phyloP scores from a whole-genome alignment of 2,888 invertebrate genomes.

The Panopea generosa region DNA sequence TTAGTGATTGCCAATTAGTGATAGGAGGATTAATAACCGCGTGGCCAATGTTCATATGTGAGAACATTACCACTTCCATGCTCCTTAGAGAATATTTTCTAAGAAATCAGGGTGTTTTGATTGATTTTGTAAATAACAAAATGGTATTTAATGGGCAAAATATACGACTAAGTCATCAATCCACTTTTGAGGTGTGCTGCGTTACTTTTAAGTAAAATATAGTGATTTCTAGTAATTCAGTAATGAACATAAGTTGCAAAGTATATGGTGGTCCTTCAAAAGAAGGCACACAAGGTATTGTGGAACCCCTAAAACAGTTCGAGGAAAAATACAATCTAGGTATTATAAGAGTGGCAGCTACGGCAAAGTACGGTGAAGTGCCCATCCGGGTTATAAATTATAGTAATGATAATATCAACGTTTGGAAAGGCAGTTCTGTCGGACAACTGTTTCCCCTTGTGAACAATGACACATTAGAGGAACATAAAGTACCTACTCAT shows the following conservation, averaged over 20 bases:
- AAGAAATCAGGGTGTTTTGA: constrained; percentile 3
- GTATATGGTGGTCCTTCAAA: constrained; percentile 6
- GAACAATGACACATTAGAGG: not conserved
- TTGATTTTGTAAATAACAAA: constrained; percentile 13
- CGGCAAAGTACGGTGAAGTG: constrained; percentile 1
- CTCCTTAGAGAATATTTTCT: constrained; percentile 16
- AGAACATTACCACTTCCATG: constrained; percentile 7
- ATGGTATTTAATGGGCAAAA: not conserved
- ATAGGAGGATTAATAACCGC: not conserved
- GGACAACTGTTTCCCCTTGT: constrained; percentile 10
- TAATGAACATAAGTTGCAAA: not conserved
- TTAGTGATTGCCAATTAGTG: no score
- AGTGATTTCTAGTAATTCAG: not conserved
- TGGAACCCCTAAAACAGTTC: constrained; percentile 6
- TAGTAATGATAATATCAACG: not conserved
- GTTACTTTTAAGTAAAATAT: not conserved
- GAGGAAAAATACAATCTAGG: constrained; percentile 8
- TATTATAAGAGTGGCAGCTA: constrained; percentile 12
- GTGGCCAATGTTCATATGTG: constrained; percentile 17
- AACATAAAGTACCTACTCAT: not conserved
- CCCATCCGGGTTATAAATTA: constrained; percentile 2
- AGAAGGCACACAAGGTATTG: constrained; percentile 6
- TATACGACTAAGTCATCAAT: constrained; percentile 2
- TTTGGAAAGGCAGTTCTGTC: constrained; percentile 17
- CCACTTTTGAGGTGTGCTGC: constrained; percentile 1